Base-by-base conservation (phyloP, 2,797 vertebrate genomes). In the Oceanodroma leucorhoa region DNA sequence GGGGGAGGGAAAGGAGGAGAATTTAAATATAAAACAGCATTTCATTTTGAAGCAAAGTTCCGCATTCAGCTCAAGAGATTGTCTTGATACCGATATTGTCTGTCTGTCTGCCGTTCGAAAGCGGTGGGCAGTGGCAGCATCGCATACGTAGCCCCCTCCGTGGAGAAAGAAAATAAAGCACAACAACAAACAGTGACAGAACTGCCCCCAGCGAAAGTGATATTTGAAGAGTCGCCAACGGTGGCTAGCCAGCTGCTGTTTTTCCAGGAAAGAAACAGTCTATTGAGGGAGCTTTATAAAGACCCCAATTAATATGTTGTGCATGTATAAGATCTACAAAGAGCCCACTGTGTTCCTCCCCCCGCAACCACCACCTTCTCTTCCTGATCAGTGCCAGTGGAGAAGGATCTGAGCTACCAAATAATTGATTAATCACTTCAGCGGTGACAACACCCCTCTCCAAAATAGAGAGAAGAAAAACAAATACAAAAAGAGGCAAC, bases 401-500 rank as follows among this genome's bases (percentile, higher is more conserved):
- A 65, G 93, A 97, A 96, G 92, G 94, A 97, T 97, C 96, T 97
- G 92, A 93, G 95, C 96, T 95, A 93, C 93, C 97, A 96, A 97
- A 97, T 97, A 96, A 97, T 97, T 97, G 97, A 98, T 98, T 97
- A 98, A 97, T 97, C 72, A 60, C 95, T 95, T 96, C 97, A 96
- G 98, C 90, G 60, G 92, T 97, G 96, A 97, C 96, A 97, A 95
- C 75, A 76, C 85, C 87, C 89, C 72, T 97, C 94, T 96, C 96
- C 83, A 94, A 95, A 97, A 97, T 48, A 84, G 62, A 87, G 81
- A 96, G 94, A 90, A 97, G 95, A 97, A 98, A 98, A 98, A 97
- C 96, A 96, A 97, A 93, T 95, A 95, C 64, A 93, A 93, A 96
- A 96, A 97, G 67, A 97, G 95, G 96, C 97, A 96, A 95, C 94